These are phyloP conservation scores for Hipparchia semele DNA, from an alignment of 2,888 invertebrate genomes.

Conservation along the genomic window DNA sequence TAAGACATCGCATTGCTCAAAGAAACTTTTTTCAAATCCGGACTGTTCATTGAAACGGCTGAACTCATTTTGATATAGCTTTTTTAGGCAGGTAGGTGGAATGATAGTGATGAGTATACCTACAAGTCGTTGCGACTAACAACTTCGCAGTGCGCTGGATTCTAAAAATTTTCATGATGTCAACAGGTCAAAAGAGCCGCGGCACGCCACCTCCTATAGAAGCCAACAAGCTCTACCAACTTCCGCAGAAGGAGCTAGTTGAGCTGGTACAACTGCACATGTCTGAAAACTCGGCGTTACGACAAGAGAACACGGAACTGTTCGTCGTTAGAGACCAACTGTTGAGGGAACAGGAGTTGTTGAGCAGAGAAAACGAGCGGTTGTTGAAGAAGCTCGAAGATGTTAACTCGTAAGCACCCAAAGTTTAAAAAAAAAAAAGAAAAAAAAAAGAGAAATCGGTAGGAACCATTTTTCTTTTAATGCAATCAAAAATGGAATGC, in stretches of 20 bases:
- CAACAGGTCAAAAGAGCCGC: conserved; percentile 58
- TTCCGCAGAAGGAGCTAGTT: conserved; percentile 91
- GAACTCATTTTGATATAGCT: too few species aligned
- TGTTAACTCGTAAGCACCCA: conserved; percentile 89
- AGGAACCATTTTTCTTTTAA: too few species aligned
- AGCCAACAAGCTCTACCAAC: conserved; percentile 87
- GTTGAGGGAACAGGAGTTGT: conserved; percentile 93
- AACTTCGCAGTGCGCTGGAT: too few species aligned
- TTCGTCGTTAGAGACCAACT: conserved; percentile 91
- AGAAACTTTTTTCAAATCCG: too few species aligned
- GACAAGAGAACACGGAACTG: conserved; percentile 93
- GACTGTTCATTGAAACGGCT: too few species aligned
- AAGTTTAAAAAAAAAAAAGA: too few species aligned
- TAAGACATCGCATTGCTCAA: too few species aligned
- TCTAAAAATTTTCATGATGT: not conserved
- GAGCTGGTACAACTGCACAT: conserved; percentile 94
- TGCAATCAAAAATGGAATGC: too few species aligned
- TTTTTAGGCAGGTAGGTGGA: too few species aligned
- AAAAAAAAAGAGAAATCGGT: too few species aligned
- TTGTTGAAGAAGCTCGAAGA: conserved; percentile 94
- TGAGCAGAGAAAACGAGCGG: conserved; percentile 95
- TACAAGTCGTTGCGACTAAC: too few species aligned
- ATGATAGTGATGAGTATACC: too few species aligned
- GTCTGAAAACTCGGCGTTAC: conserved; percentile 89
- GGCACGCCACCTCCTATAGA: conserved; percentile 85